Conservation (phyloP, 2,113 vertebrate genomes). For the Chaenogobius annularis region DNA sequence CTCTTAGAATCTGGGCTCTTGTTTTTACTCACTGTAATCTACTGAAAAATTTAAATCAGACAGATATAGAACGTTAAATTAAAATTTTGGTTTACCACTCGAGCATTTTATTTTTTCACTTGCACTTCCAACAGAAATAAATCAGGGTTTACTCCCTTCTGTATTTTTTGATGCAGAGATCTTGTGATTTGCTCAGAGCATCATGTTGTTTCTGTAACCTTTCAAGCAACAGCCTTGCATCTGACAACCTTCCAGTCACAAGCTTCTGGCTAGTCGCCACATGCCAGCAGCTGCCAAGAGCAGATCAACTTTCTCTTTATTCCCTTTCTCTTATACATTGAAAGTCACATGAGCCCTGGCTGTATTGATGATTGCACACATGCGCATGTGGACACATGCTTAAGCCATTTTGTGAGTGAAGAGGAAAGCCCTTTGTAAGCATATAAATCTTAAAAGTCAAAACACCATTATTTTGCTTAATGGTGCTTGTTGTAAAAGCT, state of each 20-base stretch:
- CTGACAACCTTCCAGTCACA: slow-evolving; percentile 74
- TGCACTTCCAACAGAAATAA: slow-evolving; percentile 9
- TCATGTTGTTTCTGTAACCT: slow-evolving; percentile 73
- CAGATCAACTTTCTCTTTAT: slow-evolving; percentile 45
- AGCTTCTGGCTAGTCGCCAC: slow-evolving; percentile 72
- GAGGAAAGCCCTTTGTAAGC: background rate
- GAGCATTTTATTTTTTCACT: background rate
- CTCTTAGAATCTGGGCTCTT: slow-evolving; percentile 28
- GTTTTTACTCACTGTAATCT: slow-evolving; percentile 42
- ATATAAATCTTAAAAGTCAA: background rate
- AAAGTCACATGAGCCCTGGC: slow-evolving; percentile 49
- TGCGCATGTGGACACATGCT: background rate
- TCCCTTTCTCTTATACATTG: slow-evolving; percentile 41
- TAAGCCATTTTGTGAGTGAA: background rate
- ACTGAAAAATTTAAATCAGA: slow-evolving; percentile 15
- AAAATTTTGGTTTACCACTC: background rate
- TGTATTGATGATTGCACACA: slow-evolving; percentile 1
- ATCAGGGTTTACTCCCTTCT: slow-evolving; percentile 26
- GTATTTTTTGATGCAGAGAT: slow-evolving; percentile 49
- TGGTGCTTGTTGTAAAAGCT: background rate
- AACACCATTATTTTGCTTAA: background rate
- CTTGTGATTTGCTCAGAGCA: slow-evolving; percentile 80
- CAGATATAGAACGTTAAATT: slow-evolving; percentile 8
- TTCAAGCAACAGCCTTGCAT: slow-evolving; percentile 72
- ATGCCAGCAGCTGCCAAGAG: slow-evolving; percentile 59